A percentile compares a stretch with the other conserved stretches of the same genome.
These are phyloP conservation scores for Axis porcinus DNA, from an alignment of 2,113 vertebrate species.

Conservation along the genomic window DNA sequence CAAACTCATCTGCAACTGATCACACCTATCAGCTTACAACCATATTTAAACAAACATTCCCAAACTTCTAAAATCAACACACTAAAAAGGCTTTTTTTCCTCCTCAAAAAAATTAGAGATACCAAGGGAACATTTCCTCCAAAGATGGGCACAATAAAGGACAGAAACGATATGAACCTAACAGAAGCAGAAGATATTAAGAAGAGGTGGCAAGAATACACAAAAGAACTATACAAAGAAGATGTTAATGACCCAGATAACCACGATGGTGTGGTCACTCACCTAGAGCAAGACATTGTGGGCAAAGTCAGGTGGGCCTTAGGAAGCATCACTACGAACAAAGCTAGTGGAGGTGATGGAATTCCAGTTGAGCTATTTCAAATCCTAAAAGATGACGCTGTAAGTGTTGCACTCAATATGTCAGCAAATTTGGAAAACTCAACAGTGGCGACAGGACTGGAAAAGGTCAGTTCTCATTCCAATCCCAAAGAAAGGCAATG, in stretches of 20 bases:
- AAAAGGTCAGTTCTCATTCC: neutral
- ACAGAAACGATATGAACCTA: neutral
- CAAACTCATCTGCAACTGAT: neutral
- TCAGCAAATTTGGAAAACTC: neutral
- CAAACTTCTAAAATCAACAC: neutral
- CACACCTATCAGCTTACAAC: neutral
- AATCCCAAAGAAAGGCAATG: neutral
- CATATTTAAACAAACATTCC: neutral
- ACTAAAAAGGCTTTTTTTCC: neutral
- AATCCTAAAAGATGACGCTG: neutral
- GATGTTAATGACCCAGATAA: neutral
- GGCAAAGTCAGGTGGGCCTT: neutral
- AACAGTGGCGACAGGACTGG: neutral
- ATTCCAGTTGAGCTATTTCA: neutral
- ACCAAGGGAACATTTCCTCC: neutral
- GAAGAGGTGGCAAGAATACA: neutral
- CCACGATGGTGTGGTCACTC: neutral
- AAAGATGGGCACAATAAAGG: neutral
- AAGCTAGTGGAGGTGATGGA: neutral
- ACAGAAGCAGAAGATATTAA: neutral
- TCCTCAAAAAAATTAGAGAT: neutral
- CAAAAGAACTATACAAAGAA: neutral
- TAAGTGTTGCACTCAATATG: neutral
- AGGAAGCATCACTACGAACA: neutral
- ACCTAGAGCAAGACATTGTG: neutral